Percentiles rank a stretch among this genome's conserved stretches.
Conservation (phyloP, 2,797 vertebrate genomes). For the Cacajao melanocephalus region DNA sequence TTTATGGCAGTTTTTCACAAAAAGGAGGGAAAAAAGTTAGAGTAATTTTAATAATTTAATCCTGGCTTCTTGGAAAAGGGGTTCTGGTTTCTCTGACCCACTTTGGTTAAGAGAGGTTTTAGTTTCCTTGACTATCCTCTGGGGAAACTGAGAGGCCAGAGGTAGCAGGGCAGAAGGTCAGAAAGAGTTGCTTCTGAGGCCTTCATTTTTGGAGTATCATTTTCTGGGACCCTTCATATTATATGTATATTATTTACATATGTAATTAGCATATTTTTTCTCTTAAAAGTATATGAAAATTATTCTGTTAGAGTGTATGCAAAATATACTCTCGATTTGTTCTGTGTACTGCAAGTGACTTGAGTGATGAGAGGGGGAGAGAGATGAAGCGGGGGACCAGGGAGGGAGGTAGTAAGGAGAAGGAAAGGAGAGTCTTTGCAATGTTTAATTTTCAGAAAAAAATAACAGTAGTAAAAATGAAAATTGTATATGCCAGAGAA, state of each 20-base stretch:
- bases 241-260: not conserved
- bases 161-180: not conserved
- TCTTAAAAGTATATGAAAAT: not conserved
- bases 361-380: not conserved
- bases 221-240: not conserved
- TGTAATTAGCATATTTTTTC: not conserved
- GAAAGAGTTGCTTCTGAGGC: not conserved
- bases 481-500: not conserved
- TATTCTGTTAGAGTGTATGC: not conserved
- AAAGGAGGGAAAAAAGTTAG: not conserved
- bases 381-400: not conserved
- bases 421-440: not conserved
- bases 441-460: conserved; percentile 14
- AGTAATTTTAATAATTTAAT: not conserved
- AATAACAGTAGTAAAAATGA: conserved; percentile 11
- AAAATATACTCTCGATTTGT: not conserved
- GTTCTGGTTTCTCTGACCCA: not conserved
- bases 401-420: not conserved
- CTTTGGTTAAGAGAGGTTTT: not conserved
- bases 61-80: not conserved
- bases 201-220: not conserved
- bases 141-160: not conserved
- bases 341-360: not conserved
- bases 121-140: not conserved
- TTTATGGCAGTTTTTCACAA: not conserved